Percentiles rank a stretch among this genome's conserved stretches.
phyloP scores from a whole-genome alignment of 2,888 invertebrate species.

The Stenoptilia bipunctidactyla region DNA sequence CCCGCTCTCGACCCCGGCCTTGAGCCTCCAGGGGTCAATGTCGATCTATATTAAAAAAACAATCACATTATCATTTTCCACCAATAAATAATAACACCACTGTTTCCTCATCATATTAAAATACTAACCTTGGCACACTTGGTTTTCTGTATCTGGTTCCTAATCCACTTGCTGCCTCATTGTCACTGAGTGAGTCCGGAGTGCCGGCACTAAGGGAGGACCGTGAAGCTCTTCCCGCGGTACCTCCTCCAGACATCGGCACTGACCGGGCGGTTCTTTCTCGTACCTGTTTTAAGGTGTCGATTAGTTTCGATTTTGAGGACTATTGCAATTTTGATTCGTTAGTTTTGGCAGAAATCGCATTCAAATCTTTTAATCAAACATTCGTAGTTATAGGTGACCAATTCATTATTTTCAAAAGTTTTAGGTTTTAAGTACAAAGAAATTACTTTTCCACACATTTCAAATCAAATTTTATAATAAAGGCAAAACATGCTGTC shows the following conservation, averaged over 20 bases:
- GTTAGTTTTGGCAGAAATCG: no score
- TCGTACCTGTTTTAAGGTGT: constrained; percentile 76
- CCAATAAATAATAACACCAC: background rate
- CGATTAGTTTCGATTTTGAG: no score
- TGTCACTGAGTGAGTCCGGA: constrained; percentile 90
- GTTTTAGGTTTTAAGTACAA: no score
- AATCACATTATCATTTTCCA: background rate
- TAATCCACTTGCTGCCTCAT: constrained; percentile 82
- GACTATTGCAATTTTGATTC: no score
- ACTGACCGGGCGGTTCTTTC: constrained; percentile 93
- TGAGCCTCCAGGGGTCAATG: constrained; percentile 83
- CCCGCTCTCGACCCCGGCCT: constrained; percentile 88
- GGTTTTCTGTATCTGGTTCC: constrained; percentile 78
- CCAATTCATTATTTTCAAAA: no score
- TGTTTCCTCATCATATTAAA: background rate
- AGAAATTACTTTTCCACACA: no score
- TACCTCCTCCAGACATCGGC: constrained; percentile 80
- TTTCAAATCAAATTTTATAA: no score
- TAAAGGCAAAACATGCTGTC: no score
- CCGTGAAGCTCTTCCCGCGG: constrained; percentile 75
- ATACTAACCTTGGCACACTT: constrained; percentile 61
- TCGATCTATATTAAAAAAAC: constrained; percentile 57
- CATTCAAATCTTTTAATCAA: no score
- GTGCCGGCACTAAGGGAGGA: constrained; percentile 88
- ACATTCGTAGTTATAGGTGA: no score